Base-by-base conservation (phyloP, 2,888 invertebrate species). In the Meganola albula region DNA sequence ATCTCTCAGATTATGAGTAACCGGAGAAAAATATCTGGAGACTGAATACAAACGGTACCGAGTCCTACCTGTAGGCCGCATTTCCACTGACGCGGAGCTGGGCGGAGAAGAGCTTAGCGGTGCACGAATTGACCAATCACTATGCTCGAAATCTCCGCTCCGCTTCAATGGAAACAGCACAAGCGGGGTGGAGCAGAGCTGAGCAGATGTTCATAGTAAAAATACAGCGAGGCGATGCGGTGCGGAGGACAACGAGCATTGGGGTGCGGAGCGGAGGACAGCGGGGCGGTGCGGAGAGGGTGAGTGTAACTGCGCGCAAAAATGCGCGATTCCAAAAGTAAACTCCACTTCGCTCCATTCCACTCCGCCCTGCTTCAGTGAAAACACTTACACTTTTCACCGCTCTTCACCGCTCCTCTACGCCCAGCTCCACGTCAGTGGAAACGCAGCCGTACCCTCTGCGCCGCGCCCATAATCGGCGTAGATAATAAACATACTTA, bases 131-230 rank as follows among this genome's bases (percentile, higher is more conserved):
- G n/a, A n/a, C 16, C 32, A 4, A 43, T 37, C 27, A 42, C 96
- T 73, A 16, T 16, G 16, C 16, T 16, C 16, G 16, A 16, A 16
- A 5, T 16, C 16, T 16, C 16, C 16, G 16, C 16, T 16, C 16
- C 16, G 16, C 16, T 16, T 16, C 16, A 16, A 16, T 16, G 16
- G 6, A 16, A n/a, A n/a, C n/a, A n/a, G n/a, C n/a, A n/a, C n/a
- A n/a, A n/a, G n/a, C n/a, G n/a, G n/a, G n/a, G n/a, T n/a, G n/a
- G n/a, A n/a, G n/a, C n/a, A n/a, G n/a, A n/a, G n/a, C n/a, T n/a
- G n/a, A n/a, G n/a, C n/a, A n/a, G n/a, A n/a, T n/a, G n/a, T n/a
- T n/a, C n/a, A n/a, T n/a, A n/a, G n/a, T n/a, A n/a, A n/a, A n/a
- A n/a, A n/a, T n/a, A n/a, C n/a, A n/a, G n/a, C n/a, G n/a, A n/a